Base-by-base conservation (phyloP, 2,113 vertebrate genomes). In the Labeo rohita region DNA sequence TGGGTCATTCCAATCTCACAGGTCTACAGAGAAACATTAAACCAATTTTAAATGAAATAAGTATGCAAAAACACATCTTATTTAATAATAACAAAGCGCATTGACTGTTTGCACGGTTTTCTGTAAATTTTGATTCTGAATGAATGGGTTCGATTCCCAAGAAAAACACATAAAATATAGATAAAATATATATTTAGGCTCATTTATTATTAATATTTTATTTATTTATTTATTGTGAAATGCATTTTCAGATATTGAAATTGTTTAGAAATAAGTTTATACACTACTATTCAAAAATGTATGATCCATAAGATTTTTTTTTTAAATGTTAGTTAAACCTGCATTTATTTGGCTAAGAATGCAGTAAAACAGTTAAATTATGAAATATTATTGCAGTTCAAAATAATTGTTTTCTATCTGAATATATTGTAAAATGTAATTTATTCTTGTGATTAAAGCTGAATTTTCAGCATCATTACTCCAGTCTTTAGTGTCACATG, bases 1-100 rank as follows among this genome's bases (percentile, higher is more conserved):
- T 94, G 95, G 12, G 95, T 96, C 93, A 96, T 94, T 8, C 95
- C 95, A 0, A 95, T 92, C 76, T 96, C 95, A 12, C 91, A 94
- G 0, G 94, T 95, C 95, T 96, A 86, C 4, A 15, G 16, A 78
- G 66, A 23, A 80, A 49, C 72, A 80, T 43, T 34, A 6, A 59
- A 45, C 8, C 18, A 21, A 43, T 5, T 21, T 34, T 39, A 39
- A 68, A 68, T 9, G 8, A 0, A 9, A 18, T 18, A 43, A 18
- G 34, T 16, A 23, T 36, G 28, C 65, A 68, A 16, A 66, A 66
- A 34, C 63, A 13, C 63, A 6, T 66, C 7, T 15, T 36, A 68
- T 36, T 68, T 68, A 18, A 16, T 18, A 3, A 10, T 70, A 39
- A 4, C 8, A 70, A 70, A 43, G 15, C 2, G 12, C 15, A 23